Base-by-base conservation (phyloP, 2,797 vertebrate genomes). In the Microhierax caerulescens region DNA sequence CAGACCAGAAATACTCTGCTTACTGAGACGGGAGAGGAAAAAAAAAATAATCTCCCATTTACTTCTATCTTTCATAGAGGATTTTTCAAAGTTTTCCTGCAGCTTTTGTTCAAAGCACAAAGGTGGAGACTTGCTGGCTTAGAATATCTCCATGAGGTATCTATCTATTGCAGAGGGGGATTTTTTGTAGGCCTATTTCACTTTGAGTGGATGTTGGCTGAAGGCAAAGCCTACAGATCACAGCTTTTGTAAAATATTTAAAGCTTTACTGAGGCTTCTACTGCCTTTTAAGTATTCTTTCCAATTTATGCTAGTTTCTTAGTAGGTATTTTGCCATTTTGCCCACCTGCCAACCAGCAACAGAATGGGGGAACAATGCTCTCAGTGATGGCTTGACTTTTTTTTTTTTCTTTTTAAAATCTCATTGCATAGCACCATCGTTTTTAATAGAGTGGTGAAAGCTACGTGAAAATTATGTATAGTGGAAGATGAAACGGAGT, bases 61-160 rank as follows among this genome's bases (percentile, higher is more conserved):
- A 69, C 32, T 81, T 61, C 47, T 75, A 0, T 56, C 23, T 70
- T 93, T 88, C 34, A 28, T 37, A 57, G 7, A 64, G 13, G 24
- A 53, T 90, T 91, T 93, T 96, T 88, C 56, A 84, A 90, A 84
- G 57, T 77, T 95, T 82, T 79, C 43, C 37, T 53, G 72, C 37
- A 77, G 74, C 67, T 86, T 95, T 96, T 93, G 53, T 94, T 92
- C 78, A 90, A 83, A 94, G 65, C 60, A 85, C 60, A 95, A 85
- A 96, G 50, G 37, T 74, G n/a, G 80, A 85, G 85, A 59, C 36
- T 83, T 72, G 43, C 36, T 68, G 61, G 64, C 68, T 92, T 92
- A 68, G 79, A 85, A 65, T 78, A 92, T 60, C 81, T 93, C 54
- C 51, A 59, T 74, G 77, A 92, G 53, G 24, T 87, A 72, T 72